Conservation (phyloP, 2,797 vertebrate genomes). For the Threskiornis aethiopicus region DNA sequence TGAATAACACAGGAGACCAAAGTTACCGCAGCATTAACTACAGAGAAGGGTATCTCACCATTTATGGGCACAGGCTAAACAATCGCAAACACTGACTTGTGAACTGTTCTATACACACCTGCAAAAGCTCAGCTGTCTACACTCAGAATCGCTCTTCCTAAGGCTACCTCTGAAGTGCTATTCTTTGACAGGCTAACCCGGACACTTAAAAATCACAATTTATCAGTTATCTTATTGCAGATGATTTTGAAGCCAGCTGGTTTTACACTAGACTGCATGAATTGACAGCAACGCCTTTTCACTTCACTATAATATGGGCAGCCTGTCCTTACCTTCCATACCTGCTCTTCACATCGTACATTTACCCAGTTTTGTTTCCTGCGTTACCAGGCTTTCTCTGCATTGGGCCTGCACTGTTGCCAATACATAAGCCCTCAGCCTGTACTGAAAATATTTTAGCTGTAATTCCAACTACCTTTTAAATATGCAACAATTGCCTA, state of each 20-base stretch:
- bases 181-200: background rate
- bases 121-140: background rate
- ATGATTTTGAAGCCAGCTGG: background rate
- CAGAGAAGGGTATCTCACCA: background rate
- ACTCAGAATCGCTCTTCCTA: background rate
- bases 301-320: background rate
- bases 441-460: background rate
- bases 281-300: background rate
- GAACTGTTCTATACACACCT: background rate
- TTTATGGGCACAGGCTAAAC: background rate
- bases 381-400: background rate
- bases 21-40: background rate
- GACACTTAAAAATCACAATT: background rate
- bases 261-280: background rate
- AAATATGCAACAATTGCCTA: background rate
- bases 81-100: background rate
- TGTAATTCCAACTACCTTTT: background rate
- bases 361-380: background rate
- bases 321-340: accelerated
- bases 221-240: background rate
- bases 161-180: background rate
- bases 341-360: background rate
- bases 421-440: background rate
- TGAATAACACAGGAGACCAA: background rate
- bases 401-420: background rate